Percentiles rank a stretch among this genome's conserved stretches.
phyloP scores from a whole-genome alignment of 2,888 invertebrate species.

The Erpobdella octoculata region DNA sequence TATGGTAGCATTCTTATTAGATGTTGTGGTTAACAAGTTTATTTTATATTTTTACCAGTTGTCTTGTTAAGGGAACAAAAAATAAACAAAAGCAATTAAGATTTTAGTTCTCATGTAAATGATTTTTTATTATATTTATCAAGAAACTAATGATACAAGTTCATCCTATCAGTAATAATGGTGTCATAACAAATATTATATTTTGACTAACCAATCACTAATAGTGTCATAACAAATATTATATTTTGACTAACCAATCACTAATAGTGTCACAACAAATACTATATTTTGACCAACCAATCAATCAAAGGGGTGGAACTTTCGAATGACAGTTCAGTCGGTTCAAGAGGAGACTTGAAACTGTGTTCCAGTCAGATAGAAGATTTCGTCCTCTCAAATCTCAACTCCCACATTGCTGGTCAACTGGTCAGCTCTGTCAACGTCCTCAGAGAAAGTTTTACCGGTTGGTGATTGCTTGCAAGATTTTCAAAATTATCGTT shows the following conservation, averaged over 20 bases:
- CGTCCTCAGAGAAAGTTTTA: slow-evolving; percentile 72
- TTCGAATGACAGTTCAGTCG: slow-evolving; percentile 44
- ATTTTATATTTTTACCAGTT: no score
- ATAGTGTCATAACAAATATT: not conserved
- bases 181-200: not conserved
- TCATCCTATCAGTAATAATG: not conserved
- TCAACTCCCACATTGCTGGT: slow-evolving; percentile 70
- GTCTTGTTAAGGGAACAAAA: no score
- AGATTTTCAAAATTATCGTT: not conserved
- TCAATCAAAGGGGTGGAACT: slow-evolving; percentile 46
- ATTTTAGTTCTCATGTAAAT: no score
- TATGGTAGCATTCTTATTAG: no score
- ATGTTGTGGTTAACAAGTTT: no score
- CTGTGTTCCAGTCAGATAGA: slow-evolving; percentile 61
- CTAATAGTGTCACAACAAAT: not conserved
- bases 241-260: no score
- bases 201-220: not conserved
- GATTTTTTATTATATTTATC: no score
- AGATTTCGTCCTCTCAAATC: slow-evolving; percentile 65
- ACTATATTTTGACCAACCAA: not conserved
- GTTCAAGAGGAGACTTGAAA: slow-evolving; percentile 51
- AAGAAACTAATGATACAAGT: not conserved
- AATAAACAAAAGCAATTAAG: no score
- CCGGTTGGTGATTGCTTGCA: slow-evolving; percentile 49
- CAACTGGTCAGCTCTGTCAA: slow-evolving; percentile 72